Percentiles rank a stretch among this genome's conserved stretches.
Conservation (phyloP, 2,888 invertebrate genomes). For the Sphecodes monilicornis region DNA sequence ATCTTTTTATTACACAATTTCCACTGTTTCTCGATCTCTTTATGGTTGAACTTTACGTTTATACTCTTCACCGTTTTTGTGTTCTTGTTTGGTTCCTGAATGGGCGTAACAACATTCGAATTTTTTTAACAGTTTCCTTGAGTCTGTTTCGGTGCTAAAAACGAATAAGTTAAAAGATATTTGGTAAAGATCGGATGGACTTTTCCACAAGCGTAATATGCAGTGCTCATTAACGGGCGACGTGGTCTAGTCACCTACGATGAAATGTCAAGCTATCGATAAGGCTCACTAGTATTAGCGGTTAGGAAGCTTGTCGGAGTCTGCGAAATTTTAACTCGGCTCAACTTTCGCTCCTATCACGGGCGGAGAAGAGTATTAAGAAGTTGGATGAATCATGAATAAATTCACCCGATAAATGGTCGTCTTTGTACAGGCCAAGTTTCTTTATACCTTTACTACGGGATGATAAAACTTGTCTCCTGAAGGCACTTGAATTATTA, state of each 20-base stretch:
- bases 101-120: too few relatives aligned
- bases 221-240: neutral
- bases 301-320: slow-evolving; percentile 32
- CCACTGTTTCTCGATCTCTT: too few relatives aligned
- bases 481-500: slow-evolving; percentile 54
- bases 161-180: neutral
- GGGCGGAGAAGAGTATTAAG: slow-evolving; percentile 45
- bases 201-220: neutral
- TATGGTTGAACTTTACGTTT: too few relatives aligned
- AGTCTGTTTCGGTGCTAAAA: too few relatives aligned
- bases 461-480: slow-evolving; percentile 61
- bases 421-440: slow-evolving; percentile 60
- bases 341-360: slow-evolving; percentile 45
- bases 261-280: slow-evolving; percentile 31
- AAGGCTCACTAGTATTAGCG: slow-evolving; percentile 36
- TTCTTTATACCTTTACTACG: slow-evolving; percentile 57
- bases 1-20: too few relatives aligned
- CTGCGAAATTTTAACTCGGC: slow-evolving; percentile 39
- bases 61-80: too few relatives aligned
- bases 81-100: too few relatives aligned
- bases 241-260: neutral
- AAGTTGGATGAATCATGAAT: slow-evolving; percentile 72
- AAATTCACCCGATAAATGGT: slow-evolving; percentile 67
- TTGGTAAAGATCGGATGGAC: neutral
- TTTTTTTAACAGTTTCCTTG: too few relatives aligned